Evolutionary conservation across 1,140 invertebrate species (phyloP).

Genomic region (Temnothorax longispinosus): DNA sequence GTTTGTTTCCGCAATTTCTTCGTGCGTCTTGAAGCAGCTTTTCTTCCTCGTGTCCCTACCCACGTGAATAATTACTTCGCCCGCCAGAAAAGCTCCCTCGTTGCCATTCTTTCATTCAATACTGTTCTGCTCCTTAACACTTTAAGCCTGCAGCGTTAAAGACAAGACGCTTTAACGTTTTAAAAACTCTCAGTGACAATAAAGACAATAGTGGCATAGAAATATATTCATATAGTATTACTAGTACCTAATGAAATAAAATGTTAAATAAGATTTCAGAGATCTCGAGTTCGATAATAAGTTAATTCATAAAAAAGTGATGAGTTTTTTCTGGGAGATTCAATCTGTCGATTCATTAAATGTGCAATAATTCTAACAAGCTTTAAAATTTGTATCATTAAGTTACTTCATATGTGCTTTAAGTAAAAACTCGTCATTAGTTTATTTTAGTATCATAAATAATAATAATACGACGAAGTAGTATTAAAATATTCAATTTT

Average conservation of each 20-base stretch:
- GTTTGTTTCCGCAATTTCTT: conserved; percentile 67
- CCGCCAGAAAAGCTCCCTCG: conserved; percentile 53
- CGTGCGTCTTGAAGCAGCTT: conserved; percentile 55
- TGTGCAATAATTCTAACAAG: neutral
- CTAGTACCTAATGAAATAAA: neutral
- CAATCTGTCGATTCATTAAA: neutral
- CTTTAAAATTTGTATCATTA: neutral
- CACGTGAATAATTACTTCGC: conserved; percentile 77
- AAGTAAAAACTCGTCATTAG: neutral
- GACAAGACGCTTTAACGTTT: conserved; percentile 20
- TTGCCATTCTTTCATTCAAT: conserved; percentile 32
- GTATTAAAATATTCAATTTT: neutral
- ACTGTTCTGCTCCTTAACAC: conserved; percentile 18
- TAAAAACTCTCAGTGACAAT: neutral
- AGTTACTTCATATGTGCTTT: neutral
- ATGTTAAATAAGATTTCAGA: neutral
- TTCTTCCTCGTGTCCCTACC: conserved; percentile 56
- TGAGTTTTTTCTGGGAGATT: neutral
- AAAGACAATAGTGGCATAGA: neutral
- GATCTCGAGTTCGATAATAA: neutral
- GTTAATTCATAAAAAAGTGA: neutral
- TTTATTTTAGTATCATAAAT: neutral
- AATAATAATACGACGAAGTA: neutral
- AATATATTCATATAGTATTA: neutral
- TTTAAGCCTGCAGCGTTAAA: conserved; percentile 20